A percentile compares a stretch with the other conserved stretches of the same genome.
These are phyloP conservation scores for Lytechinus variegatus DNA, from an alignment of 35 echinoderm and acorn worm species.

Conservation along the genomic window DNA sequence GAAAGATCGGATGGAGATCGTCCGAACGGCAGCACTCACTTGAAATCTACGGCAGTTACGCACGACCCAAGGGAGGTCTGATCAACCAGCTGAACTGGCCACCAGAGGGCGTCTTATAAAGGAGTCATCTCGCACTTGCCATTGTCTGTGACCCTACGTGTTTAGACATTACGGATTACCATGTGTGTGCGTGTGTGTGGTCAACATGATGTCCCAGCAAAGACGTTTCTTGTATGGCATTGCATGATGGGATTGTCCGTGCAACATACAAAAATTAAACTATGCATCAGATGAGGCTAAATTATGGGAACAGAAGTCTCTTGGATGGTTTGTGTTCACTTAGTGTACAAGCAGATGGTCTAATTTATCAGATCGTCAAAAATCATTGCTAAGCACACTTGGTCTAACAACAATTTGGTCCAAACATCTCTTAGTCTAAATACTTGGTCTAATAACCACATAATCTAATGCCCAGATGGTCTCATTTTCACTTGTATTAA, in stretches of 20 bases:
- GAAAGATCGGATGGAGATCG: constrained; percentile 87
- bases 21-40: constrained; percentile 60
- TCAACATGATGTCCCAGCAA: neutral
- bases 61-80: constrained; percentile 88
- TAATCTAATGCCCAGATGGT: no score
- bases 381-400: no score
- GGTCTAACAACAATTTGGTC: no score
- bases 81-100: constrained; percentile 93
- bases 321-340: neutral
- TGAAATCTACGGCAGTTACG: constrained; percentile 92
- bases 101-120: constrained; percentile 76
- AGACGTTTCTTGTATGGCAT: neutral
- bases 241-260: neutral
- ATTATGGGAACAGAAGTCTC: neutral
- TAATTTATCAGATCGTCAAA: no score
- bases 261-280: neutral
- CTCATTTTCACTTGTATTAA: no score
- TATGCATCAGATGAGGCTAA: neutral
- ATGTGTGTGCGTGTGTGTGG: neutral
- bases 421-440: no score
- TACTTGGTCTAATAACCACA: no score
- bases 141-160: neutral
- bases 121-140: neutral
- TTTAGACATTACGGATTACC: neutral
- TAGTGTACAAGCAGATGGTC: no score